Conservation (phyloP, 1,140 invertebrate species). For the Maniola jurtina region DNA sequence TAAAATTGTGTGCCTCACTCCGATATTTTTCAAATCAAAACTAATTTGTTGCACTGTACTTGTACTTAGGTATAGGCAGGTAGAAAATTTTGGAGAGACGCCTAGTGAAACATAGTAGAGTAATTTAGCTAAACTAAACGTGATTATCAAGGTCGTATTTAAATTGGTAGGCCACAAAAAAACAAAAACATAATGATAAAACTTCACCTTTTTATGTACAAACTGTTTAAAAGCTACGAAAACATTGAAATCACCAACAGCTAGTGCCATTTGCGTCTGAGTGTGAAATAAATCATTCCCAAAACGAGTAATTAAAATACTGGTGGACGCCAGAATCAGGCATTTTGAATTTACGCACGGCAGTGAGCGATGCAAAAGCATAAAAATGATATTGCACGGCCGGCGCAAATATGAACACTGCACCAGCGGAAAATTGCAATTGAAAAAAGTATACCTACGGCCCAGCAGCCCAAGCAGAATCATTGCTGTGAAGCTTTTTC, state of each 20-base stretch:
- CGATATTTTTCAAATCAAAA: no score
- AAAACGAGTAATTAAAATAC: conserved; percentile 79
- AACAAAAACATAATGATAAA: conserved; percentile 6
- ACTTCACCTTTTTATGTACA: conserved; percentile 11
- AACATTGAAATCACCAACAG: conserved; percentile 44
- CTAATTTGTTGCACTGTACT: no score
- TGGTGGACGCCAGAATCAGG: conserved; percentile 74
- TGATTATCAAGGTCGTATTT: no score
- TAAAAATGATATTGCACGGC: conserved; percentile 51
- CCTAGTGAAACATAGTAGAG: no score
- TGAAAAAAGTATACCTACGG: conserved; percentile 18
- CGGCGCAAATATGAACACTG: conserved; percentile 43
- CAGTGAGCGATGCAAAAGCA: conserved; percentile 56
- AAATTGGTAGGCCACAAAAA: no score
- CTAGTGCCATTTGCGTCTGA: conserved; percentile 64
- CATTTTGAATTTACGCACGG: conserved; percentile 66
- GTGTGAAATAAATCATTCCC: conserved; percentile 73
- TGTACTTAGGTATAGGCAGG: no score
- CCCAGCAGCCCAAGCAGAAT: background rate
- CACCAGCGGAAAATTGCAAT: conserved; percentile 39
- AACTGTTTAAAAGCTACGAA: conserved; percentile 30
- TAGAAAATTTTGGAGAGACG: no score
- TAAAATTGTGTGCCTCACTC: no score
- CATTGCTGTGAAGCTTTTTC: conserved; percentile 11
- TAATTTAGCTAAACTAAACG: no score